Evolutionary conservation across 2,888 invertebrate species (phyloP).

Genomic region (Drosophila koepferae): DNA sequence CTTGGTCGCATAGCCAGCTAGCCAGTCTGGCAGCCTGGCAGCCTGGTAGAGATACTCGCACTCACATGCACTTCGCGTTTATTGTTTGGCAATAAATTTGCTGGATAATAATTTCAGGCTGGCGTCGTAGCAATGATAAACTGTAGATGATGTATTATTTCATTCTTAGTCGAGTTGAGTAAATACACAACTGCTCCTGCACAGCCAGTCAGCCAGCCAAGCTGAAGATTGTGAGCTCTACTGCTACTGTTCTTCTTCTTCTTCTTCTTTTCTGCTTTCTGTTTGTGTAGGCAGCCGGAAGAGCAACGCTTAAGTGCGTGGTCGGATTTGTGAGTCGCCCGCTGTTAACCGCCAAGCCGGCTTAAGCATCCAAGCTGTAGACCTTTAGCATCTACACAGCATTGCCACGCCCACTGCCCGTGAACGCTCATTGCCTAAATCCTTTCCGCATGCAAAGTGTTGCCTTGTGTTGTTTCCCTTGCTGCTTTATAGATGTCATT

Average conservation of each 20-base stretch:
- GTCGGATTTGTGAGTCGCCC: constrained; percentile 65
- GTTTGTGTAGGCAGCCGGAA: constrained; percentile 56
- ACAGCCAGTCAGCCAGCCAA: not conserved
- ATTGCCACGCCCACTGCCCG: constrained; percentile 12
- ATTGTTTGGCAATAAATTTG: constrained; percentile 82
- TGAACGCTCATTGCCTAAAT: constrained; percentile 35
- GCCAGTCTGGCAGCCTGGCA: not conserved
- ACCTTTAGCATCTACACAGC: constrained; percentile 27
- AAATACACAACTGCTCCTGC: constrained; percentile 55
- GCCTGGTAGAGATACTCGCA: constrained; percentile 17
- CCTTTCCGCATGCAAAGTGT: constrained; percentile 71
- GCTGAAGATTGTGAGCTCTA: not conserved
- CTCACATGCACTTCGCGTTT: constrained; percentile 60
- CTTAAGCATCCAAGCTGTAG: constrained; percentile 44
- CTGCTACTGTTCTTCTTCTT: too few species aligned
- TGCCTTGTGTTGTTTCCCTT: too few species aligned
- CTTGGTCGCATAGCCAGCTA: constrained; percentile 17
- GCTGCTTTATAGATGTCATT: constrained; percentile 61
- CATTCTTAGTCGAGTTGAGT: constrained; percentile 56
- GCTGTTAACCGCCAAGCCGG: constrained; percentile 58
- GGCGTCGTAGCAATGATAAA: constrained; percentile 83
- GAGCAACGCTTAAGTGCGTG: constrained; percentile 65
- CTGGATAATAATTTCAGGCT: constrained; percentile 82
- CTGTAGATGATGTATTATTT: constrained; percentile 83
- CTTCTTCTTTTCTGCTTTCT: constrained; percentile 13